Evolutionary conservation across 2,113 vertebrate genomes (phyloP), one percentile per base, ranked within the genome.

Genomic region (Brienomyrus brachyistius): DNA sequence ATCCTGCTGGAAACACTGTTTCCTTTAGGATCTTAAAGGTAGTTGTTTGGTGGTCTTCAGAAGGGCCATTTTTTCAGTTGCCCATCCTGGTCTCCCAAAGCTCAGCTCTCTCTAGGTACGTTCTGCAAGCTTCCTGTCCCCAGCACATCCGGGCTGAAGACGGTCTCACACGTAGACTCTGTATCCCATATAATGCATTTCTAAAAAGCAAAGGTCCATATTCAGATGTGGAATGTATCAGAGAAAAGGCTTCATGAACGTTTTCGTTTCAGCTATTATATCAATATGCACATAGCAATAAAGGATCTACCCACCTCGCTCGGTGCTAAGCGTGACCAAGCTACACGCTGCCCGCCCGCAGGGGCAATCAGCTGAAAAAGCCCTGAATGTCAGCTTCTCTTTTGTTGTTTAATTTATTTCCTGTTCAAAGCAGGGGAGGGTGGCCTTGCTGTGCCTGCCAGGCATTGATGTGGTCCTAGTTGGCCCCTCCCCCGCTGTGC

Each of bases 371-470:
- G 27, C 54, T 88, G 87, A 66, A 47, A 47, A 62, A 51, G n/a
- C 21, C 54, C 87, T 88, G 87, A 88, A 88, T 88, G 87, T 88
- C 87, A 88, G 87, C 27, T 19, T 13, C 40, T 35, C 87, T 66
- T 88, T 88, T 88, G 87, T 88, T 88, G 87, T 88, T 88, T 88
- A 66, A 62, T 88, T 88, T 88, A 88, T 88, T 88, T 88, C 40
- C 52, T 45, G 35, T 88, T 88, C 87, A 88, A 88, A 88, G 87
- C 40, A 35, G 40, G 5, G 56, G 54, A 88, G 31, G 40, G 17
- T 23, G 54, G 52, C 40, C 54, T 62, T 45, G 35, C 87, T 62
- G 54, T 23, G 87, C 54, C 6, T 6, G 19, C 56, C 87, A 62
- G 40, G 15, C 52, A 88, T 62, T 88, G 87, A 88, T 88, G 87